Conservation (phyloP, 2,797 vertebrate genomes). For the Monodelphis domestica region DNA sequence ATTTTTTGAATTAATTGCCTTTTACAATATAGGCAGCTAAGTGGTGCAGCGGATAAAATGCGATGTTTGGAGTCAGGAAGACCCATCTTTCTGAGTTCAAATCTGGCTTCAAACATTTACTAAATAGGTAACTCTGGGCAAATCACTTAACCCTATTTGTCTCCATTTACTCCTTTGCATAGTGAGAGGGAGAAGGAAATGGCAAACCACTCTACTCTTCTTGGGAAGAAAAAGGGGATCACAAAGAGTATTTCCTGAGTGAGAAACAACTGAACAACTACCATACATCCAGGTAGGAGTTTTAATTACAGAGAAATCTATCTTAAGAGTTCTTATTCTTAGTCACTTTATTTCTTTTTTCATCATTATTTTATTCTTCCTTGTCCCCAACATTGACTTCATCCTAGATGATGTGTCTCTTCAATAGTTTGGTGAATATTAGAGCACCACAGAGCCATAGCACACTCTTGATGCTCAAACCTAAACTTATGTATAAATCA, state of each 20-base stretch:
- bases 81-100: too few species aligned
- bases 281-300: rapidly evolving
- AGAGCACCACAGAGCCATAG: background rate
- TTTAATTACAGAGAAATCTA: background rate
- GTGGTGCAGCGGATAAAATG: too few species aligned
- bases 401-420: background rate
- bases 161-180: too few species aligned
- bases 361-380: background rate
- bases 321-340: background rate
- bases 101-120: too few species aligned
- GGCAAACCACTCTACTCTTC: too few species aligned
- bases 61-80: too few species aligned
- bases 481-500: background rate
- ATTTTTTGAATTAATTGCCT: background rate
- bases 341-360: background rate
- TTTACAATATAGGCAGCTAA: too few species aligned
- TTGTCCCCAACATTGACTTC: background rate
- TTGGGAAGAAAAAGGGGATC: too few species aligned
- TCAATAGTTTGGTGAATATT: background rate
- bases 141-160: too few species aligned
- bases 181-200: too few species aligned
- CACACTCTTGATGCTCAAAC: background rate
- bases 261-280: background rate
- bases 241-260: too few species aligned
- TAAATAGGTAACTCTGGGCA: too few species aligned